Evolutionary conservation across 1,140 invertebrate species (phyloP), one percentile per base, ranked within the genome.

Genomic region (Eciton burchellii): DNA sequence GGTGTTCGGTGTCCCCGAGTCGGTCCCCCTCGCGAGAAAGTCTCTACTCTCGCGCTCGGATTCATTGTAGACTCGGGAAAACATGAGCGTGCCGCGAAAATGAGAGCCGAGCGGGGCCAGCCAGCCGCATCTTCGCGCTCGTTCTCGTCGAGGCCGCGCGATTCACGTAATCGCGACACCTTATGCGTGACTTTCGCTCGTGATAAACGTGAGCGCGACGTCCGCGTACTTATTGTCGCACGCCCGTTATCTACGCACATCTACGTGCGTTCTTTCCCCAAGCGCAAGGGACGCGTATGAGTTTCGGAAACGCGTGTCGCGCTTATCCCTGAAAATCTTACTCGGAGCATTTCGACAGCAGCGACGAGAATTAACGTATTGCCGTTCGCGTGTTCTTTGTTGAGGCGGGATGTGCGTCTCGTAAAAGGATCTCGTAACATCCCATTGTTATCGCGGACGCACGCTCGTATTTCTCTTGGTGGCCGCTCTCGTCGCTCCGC

Each of bases 391-490:
- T 41, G 52, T 77, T 43, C 21, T 65, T 66, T 9, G 52, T 60
- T 12, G 21, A 11, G 5, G 1, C n/a, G 43, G 29, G 19, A 12
- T 11, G 43, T 41, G 26, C 35, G 21, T 35, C 35, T 35, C 35
- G 35, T 35, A 35, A 35, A 35, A 35, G 6, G 12, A 43, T 66
- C 29, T 66, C 3, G 29, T 77, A 68, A 56, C 47, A 56, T 77
- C 52, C 29, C 60, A 65, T 41, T 43, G 9, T 41, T 43, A 9
- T 52, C 12, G 1, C 41, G n/a, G 35, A 16, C 26, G 21, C 29
- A 52, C 35, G 57, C 65, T 68, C 14, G 84, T 70, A 71, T 82
- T 84, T 72, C 82, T 29, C 43, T 26, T 54, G 12, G 47, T 4
- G 62, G n/a, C n/a, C 29, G 14, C 2, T 52, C 49, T 11, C 47